Base-by-base conservation (phyloP, 2,888 invertebrate genomes). In the Diarsia rubi region DNA sequence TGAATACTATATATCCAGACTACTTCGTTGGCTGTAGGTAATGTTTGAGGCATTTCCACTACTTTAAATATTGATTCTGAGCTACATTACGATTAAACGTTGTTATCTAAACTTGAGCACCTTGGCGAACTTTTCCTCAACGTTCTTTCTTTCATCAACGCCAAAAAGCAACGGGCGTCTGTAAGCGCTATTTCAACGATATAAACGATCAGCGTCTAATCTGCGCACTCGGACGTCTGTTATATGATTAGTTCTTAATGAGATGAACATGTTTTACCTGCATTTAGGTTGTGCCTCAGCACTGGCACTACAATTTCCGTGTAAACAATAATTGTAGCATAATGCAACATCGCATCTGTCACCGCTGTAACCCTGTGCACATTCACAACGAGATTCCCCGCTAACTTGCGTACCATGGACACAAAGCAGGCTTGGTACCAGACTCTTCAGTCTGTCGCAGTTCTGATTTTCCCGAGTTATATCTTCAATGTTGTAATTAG, bases 211-310 rank as follows among this genome's bases (percentile, higher is more conserved):
- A 52, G n/a, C n/a, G 11, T 52, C 1, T 3, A n/a, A 12, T n/a
- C 12, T n/a, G n/a, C 4, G n/a, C n/a, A 1, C 12, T 52, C n/a
- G n/a, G 3, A 2, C n/a, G 54, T 6, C 24, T 12, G 14, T 14
- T 54, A 24, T 14, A 5, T n/a, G n/a, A 54, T 24, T 14, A 24
- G 24, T 54, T 5, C 14, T 14, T 54, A 54, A 5, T 54, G 24
- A 54, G 54, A 54, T 24, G 54, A 24, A 54, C 54, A 54, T 24
- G 54, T 54, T 54, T 54, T 54, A 54, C 54, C 54, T 54, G 54
- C 54, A 54, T 24, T 24, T 54, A 54, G 24, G 54, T 54, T 54
- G 54, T 24, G 14, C 54, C 14, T 54, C 54, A 54, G 54, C 54
- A 24, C 54, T 54, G 24, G 6, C 54, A 24, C 14, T 54, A 54